Base-by-base conservation (phyloP, 1,140 invertebrate species). In the Chironomus striatipennis region DNA sequence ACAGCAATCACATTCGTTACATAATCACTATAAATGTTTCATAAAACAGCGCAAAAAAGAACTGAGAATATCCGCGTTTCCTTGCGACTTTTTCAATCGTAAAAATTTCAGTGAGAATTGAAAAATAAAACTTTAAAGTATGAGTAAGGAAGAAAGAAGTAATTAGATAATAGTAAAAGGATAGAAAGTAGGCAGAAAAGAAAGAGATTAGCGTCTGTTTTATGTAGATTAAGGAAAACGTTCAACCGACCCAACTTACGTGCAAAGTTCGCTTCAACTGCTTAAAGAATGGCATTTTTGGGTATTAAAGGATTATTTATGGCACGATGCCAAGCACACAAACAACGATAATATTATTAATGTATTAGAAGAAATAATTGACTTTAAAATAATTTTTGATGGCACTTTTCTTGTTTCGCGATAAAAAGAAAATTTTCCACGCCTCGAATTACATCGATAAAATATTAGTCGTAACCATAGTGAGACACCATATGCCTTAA, bases 361-460 rank as follows among this genome's bases (percentile, higher is more conserved):
- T 70, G 65, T 70, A 70, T 70, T 70, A 70, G 65, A 70, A 18
- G 65, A 17, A n/a, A 70, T 70, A 70, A 70, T 70, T 70, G 65
- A 20, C 8, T 70, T 70, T 70, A 70, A 70, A 70, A 70, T 70
- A 18, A 70, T 70, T 70, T 70, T 15, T 12, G 65, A 70, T 70
- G 65, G 17, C 65, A 70, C 65, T 70, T 70, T 70, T 18, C 18
- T 18, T 70, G n/a, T 70, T 57, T n/a, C 47, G n/a, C 47, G 47
- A 57, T n/a, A 57, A 12, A 57, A 57, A n/a, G 12, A 57, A 57
- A 47, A 47, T n/a, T n/a, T 15, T 57, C 47, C 47, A 57, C 47
- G 47, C 47, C 47, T 57, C 47, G 47, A 57, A 57, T 57, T 57
- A n/a, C 12, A n/a, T 57, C 47, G 47, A 57, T 57, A 57, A 12